phyloP scores from a whole-genome alignment of 2,113 vertebrate genomes.

The Phoenicopterus ruber region DNA sequence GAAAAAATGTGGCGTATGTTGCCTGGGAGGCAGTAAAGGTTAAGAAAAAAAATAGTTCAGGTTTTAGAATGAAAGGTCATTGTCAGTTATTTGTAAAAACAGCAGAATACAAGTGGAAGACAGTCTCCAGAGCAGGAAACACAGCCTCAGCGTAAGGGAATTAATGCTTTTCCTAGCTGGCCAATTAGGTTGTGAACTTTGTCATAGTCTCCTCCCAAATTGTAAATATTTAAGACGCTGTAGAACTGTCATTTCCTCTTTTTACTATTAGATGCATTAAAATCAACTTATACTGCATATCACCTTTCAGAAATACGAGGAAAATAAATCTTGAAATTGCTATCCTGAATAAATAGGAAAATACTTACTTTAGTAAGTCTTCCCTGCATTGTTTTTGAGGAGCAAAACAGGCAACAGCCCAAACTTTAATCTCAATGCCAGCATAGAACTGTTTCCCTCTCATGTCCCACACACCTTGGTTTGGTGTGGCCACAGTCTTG shows the following conservation, averaged over 20 bases:
- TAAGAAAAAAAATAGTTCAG: not conserved
- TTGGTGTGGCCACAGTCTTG: slow-evolving; percentile 98
- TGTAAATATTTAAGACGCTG: not conserved
- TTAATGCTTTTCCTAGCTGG: not conserved
- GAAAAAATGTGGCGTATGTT: not conserved
- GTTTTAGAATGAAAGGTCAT: not conserved
- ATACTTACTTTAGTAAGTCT: slow-evolving; percentile 95
- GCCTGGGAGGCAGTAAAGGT: not conserved
- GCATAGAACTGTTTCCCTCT: slow-evolving; percentile 99
- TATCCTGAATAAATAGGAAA: slow-evolving; percentile 19
- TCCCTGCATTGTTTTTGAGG: slow-evolving; percentile 98
- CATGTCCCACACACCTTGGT: slow-evolving; percentile 99
- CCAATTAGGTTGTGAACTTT: not conserved
- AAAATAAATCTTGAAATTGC: not conserved
- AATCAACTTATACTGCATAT: not conserved
- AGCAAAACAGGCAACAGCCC: slow-evolving; percentile 98
- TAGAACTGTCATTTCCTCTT: not conserved
- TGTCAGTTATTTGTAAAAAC: not conserved
- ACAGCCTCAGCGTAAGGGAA: not conserved
- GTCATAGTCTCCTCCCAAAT: not conserved
- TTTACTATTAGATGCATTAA: not conserved
- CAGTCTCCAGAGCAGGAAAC: not conserved
- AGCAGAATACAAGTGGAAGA: not conserved
- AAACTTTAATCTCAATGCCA: slow-evolving; percentile 99
- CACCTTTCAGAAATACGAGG: not conserved